A percentile compares a stretch with the other conserved stretches of the same genome.
These are phyloP conservation scores for Phengaris arion DNA, from an alignment of 2,888 invertebrate species.

Conservation along the genomic window DNA sequence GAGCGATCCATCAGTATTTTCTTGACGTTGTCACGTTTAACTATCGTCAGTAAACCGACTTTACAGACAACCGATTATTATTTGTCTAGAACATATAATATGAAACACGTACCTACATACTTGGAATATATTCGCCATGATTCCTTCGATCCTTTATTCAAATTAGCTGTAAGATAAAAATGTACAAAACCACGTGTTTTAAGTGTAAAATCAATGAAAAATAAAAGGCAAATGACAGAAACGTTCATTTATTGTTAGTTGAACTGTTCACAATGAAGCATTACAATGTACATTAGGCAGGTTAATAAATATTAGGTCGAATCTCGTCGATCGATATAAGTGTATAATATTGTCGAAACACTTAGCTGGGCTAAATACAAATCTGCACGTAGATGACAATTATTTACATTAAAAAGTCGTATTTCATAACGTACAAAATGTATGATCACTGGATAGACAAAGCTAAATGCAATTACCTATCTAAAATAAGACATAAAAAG, in stretches of 20 bases:
- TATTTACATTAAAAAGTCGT: constrained; percentile 28
- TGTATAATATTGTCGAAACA: background rate
- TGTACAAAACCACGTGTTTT: too few relatives aligned
- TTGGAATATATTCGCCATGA: too few relatives aligned
- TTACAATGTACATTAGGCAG: constrained; percentile 41
- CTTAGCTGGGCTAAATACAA: background rate
- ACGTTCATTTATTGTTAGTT: constrained; percentile 57
- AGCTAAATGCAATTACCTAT: constrained; percentile 49
- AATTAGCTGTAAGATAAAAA: too few relatives aligned
- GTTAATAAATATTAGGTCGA: constrained; percentile 19
- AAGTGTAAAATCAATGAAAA: background rate
- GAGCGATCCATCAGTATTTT: too few relatives aligned
- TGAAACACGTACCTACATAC: too few relatives aligned
- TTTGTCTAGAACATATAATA: too few relatives aligned
- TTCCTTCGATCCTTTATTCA: too few relatives aligned
- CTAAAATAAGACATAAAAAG: constrained; percentile 38
- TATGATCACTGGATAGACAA: constrained; percentile 41
- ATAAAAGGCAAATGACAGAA: constrained; percentile 12
- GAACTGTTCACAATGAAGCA: constrained; percentile 53
- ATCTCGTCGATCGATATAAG: background rate
- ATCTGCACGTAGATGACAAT: background rate
- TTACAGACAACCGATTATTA: too few relatives aligned
- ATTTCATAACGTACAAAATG: constrained; percentile 35
- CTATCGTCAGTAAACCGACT: too few relatives aligned
- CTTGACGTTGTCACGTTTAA: too few relatives aligned